Evolutionary conservation across 2,797 vertebrate genomes (phyloP).

Genomic region (Sebastes dallii): DNA sequence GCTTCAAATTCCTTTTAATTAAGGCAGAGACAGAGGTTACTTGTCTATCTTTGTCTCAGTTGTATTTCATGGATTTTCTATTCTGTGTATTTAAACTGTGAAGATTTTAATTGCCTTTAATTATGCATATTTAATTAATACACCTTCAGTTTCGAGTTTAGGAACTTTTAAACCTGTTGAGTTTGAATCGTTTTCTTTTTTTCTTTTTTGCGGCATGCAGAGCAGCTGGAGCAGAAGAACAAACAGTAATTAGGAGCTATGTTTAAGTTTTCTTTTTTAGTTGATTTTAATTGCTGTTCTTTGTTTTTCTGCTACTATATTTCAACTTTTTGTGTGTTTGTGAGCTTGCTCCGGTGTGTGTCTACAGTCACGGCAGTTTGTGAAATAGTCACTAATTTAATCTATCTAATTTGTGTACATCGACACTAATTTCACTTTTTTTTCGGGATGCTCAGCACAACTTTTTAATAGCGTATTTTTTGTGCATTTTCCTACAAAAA

Average conservation of each 20-base stretch:
- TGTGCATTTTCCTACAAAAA: no score
- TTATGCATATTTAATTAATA: conserved; percentile 71
- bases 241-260: conserved; percentile 7
- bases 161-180: conserved; percentile 48
- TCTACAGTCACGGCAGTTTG: no score
- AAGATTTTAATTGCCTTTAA: conserved; percentile 72
- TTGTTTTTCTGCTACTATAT: neutral
- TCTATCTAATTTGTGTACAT: no score
- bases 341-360: neutral
- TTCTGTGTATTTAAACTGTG: conserved; percentile 48
- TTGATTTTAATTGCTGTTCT: neutral
- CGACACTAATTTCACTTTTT: no score
- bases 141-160: conserved; percentile 41
- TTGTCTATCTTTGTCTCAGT: conserved; percentile 58
- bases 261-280: neutral
- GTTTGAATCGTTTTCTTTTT: conserved; percentile 7
- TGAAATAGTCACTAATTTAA: no score
- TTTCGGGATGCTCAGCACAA: no score
- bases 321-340: neutral
- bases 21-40: conserved; percentile 58
- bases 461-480: no score
- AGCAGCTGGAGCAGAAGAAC: neutral
- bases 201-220: conserved; percentile 1
- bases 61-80: conserved; percentile 42
- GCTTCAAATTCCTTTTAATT: conserved; percentile 70